Conservation (phyloP, 2,888 invertebrate species). For the Drosophila bunnanda region DNA sequence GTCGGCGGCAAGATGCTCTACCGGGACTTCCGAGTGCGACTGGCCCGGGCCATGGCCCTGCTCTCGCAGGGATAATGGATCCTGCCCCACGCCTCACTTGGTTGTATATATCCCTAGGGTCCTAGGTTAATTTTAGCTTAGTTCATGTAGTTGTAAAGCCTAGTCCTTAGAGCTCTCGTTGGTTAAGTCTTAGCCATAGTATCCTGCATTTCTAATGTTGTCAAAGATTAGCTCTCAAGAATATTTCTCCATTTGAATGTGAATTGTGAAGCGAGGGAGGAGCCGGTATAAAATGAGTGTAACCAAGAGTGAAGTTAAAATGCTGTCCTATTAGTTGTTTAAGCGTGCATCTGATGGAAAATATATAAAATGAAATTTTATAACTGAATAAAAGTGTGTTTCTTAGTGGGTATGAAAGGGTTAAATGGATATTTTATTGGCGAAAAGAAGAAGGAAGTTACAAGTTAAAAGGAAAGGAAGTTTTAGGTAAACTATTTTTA, state of each 20-base stretch:
- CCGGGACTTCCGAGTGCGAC: constrained; percentile 89
- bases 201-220: constrained; percentile 53
- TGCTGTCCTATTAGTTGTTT: constrained; percentile 72
- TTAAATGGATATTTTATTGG: not conserved
- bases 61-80: constrained; percentile 63
- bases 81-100: constrained; percentile 31
- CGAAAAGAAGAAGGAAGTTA: not conserved
- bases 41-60: constrained; percentile 89
- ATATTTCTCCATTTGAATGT: not conserved
- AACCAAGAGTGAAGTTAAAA: constrained; percentile 43
- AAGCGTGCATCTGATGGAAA: constrained; percentile 62
- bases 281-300: not conserved
- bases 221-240: constrained; percentile 25
- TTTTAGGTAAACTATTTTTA: too few relatives aligned
- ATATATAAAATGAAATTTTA: constrained; percentile 79
- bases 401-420: not conserved
- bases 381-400: constrained; percentile 28
- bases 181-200: constrained; percentile 65
- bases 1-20: constrained; percentile 88
- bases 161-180: constrained; percentile 58
- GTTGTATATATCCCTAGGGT: constrained; percentile 61
- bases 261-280: constrained; percentile 13
- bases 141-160: constrained; percentile 49
- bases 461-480: too few relatives aligned
- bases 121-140: constrained; percentile 18